phyloP scores from a whole-genome alignment of 2,888 invertebrate genomes.

The Mactromeris polynyma region DNA sequence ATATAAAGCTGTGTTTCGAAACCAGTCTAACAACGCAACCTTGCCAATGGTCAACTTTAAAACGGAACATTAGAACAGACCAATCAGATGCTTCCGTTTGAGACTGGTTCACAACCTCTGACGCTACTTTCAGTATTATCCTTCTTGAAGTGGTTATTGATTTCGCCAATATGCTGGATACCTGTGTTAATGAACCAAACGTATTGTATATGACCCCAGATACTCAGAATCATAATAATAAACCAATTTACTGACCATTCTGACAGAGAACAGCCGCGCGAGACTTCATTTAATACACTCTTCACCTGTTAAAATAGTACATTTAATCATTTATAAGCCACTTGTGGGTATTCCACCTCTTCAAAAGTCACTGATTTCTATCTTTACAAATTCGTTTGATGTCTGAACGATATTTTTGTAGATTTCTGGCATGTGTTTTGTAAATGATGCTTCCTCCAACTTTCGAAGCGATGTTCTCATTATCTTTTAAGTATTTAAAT shows the following conservation, averaged over 20 bases:
- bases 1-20: too few species aligned
- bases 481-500: not conserved
- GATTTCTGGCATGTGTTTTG: not conserved
- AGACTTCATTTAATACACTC: not conserved
- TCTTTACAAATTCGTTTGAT: not conserved
- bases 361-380: not conserved
- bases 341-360: not conserved
- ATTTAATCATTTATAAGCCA: constrained; percentile 1
- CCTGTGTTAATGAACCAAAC: too few species aligned
- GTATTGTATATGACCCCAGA: too few species aligned
- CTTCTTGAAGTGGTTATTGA: too few species aligned
- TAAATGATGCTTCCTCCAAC: not conserved
- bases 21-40: too few species aligned
- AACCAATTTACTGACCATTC: not conserved
- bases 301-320: not conserved
- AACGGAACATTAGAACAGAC: too few species aligned
- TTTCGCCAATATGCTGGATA: too few species aligned
- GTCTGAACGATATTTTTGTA: not conserved
- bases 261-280: not conserved
- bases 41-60: too few species aligned
- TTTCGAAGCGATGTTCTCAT: not conserved
- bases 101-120: too few species aligned
- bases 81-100: too few species aligned
- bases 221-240: not conserved
- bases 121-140: too few species aligned